Percentiles rank a stretch among this genome's conserved stretches.
Conservation (phyloP, 2,113 vertebrate genomes). For the Phaetusa simplex region DNA sequence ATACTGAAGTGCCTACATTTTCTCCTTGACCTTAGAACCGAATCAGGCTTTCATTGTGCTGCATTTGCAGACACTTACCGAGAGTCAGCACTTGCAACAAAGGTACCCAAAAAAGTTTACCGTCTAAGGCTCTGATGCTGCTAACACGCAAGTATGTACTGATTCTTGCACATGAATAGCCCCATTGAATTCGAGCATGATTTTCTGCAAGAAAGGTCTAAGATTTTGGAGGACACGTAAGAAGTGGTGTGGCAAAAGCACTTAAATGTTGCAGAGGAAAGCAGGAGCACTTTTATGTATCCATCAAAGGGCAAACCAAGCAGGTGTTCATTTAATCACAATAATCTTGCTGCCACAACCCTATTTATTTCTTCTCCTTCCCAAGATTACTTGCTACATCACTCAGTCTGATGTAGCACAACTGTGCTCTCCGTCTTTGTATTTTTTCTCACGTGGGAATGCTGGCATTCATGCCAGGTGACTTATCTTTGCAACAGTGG, state of each 20-base stretch:
- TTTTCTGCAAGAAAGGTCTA: not conserved
- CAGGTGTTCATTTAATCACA: not conserved
- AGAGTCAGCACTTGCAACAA: not conserved
- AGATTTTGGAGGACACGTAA: not conserved
- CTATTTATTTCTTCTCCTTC: not conserved
- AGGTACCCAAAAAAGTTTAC: not conserved
- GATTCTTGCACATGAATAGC: not conserved
- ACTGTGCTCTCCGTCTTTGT: accelerated
- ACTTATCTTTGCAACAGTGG: not conserved
- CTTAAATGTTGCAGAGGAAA: not conserved
- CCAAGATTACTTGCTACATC: not conserved
- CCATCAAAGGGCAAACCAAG: not conserved
- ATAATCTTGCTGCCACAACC: not conserved
- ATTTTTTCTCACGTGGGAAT: not conserved
- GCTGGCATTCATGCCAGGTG: not conserved
- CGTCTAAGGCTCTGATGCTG: not conserved
- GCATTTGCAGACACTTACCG: not conserved
- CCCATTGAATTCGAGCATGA: not conserved
- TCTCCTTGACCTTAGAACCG: not conserved
- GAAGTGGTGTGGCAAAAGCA: not conserved
- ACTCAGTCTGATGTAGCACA: not conserved
- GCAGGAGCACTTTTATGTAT: not conserved
- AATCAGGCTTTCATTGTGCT: not conserved
- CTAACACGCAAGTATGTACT: not conserved
- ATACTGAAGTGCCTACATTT: not conserved